Evolutionary conservation across 2,797 vertebrate species (phyloP).

Genomic region (Periophthalmus magnuspinnatus): DNA sequence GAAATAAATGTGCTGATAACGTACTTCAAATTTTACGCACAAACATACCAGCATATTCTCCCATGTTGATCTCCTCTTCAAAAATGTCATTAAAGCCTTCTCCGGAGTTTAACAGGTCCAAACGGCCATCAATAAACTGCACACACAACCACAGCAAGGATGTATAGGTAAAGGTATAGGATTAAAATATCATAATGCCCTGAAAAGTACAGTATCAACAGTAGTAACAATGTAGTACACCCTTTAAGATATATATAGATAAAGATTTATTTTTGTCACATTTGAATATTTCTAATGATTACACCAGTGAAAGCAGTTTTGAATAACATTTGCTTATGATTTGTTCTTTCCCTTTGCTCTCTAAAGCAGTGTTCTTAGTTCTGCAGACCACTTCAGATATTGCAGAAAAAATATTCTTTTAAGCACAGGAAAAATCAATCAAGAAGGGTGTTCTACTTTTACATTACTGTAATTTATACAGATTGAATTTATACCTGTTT

Average conservation of each 20-base stretch:
- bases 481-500: slow-evolving; percentile 83
- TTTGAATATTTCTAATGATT: not conserved
- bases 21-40: not conserved
- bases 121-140: slow-evolving; percentile 94
- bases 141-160: slow-evolving; percentile 19
- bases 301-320: not conserved
- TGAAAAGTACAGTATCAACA: not conserved
- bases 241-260: not conserved
- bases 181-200: not conserved
- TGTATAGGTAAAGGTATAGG: not conserved
- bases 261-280: not conserved
- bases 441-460: not conserved
- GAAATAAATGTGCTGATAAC: slow-evolving; percentile 18
- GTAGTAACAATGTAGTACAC: not conserved
- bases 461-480: not conserved
- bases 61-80: slow-evolving; percentile 96
- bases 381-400: too few species aligned
- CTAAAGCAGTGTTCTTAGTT: too few species aligned
- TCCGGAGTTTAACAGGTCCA: slow-evolving; percentile 93
- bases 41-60: slow-evolving; percentile 90
- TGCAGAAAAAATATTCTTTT: too few species aligned
- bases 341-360: not conserved
- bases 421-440: not conserved
- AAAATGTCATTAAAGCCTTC: slow-evolving; percentile 96
- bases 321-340: not conserved